phyloP scores from a whole-genome alignment of 2,888 invertebrate genomes.

The Heliconius aoede region DNA sequence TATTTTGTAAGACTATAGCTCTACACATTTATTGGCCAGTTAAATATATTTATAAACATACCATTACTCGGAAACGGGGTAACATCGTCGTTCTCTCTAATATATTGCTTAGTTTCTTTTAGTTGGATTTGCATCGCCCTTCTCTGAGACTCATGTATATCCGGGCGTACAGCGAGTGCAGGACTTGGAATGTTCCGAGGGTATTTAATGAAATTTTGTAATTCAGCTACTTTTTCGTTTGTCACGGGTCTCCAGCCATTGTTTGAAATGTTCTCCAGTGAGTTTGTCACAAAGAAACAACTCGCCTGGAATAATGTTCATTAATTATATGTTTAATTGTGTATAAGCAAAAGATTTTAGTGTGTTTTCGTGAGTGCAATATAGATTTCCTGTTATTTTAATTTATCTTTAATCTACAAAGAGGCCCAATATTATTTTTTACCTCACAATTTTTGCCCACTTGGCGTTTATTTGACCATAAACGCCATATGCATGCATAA shows the following conservation, averaged over 20 bases:
- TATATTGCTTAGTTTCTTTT: slow-evolving; percentile 15
- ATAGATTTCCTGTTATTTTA: background rate
- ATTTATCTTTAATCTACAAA: background rate
- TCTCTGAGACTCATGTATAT: slow-evolving; percentile 31
- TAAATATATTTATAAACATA: background rate
- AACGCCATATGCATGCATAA: no score
- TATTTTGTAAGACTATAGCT: no score
- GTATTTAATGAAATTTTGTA: slow-evolving; percentile 43
- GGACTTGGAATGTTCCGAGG: slow-evolving; percentile 32
- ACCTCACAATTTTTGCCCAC: no score
- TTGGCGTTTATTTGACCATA: no score
- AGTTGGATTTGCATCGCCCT: slow-evolving; percentile 24
- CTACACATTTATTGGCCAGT: background rate
- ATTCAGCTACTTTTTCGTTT: slow-evolving; percentile 47
- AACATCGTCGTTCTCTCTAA: background rate
- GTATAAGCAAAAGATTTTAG: background rate
- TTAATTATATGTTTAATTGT: slow-evolving; percentile 35
- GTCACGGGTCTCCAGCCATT: slow-evolving; percentile 52
- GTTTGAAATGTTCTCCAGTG: slow-evolving; percentile 39
- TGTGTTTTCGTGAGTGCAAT: background rate
- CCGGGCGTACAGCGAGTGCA: slow-evolving; percentile 33
- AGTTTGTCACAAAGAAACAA: slow-evolving; percentile 39
- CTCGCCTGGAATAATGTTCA: slow-evolving; percentile 41
- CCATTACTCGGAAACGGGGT: background rate
- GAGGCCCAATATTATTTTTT: no score